phyloP scores from a whole-genome alignment of 1,140 invertebrate genomes.

The Cataglyphis hispanica region DNA sequence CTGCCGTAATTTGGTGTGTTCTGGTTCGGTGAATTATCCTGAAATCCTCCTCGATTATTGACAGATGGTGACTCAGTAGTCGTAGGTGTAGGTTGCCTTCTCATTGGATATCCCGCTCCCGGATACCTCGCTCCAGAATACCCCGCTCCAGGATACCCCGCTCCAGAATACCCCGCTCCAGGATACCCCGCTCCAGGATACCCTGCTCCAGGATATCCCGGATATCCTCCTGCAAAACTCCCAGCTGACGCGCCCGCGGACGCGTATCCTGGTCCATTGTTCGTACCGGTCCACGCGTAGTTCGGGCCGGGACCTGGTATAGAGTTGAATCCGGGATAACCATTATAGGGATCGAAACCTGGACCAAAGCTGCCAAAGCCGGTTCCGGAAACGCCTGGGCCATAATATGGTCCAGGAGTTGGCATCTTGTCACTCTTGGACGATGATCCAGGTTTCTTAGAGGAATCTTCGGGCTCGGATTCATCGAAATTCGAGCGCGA shows the following conservation, averaged over 20 bases:
- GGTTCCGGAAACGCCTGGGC: neutral
- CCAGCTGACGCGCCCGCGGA: slow-evolving; percentile 57
- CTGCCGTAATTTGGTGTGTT: slow-evolving; percentile 1
- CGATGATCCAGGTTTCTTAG: slow-evolving; percentile 35
- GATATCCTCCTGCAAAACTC: slow-evolving; percentile 49
- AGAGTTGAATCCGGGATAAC: slow-evolving; percentile 40
- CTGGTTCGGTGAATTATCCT: neutral
- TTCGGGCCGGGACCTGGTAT: slow-evolving; percentile 26
- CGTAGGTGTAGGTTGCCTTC: neutral
- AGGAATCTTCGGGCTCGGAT: slow-evolving; percentile 21
- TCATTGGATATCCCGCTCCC: neutral
- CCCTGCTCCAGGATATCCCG: neutral
- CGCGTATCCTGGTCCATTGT: slow-evolving; percentile 32
- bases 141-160: neutral
- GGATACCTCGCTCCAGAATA: neutral
- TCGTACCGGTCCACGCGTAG: slow-evolving; percentile 38
- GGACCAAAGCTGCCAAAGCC: slow-evolving; percentile 1
- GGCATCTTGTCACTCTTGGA: slow-evolving; percentile 4
- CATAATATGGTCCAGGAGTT: slow-evolving; percentile 15
- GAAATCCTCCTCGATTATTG: slow-evolving; percentile 45
- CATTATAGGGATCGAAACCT: slow-evolving; percentile 41
- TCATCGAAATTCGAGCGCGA: slow-evolving; percentile 35
- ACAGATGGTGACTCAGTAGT: neutral
- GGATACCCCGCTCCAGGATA: neutral
- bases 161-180: neutral